phyloP scores from a whole-genome alignment of 1,140 invertebrate species.

The Sycophila sp. region DNA sequence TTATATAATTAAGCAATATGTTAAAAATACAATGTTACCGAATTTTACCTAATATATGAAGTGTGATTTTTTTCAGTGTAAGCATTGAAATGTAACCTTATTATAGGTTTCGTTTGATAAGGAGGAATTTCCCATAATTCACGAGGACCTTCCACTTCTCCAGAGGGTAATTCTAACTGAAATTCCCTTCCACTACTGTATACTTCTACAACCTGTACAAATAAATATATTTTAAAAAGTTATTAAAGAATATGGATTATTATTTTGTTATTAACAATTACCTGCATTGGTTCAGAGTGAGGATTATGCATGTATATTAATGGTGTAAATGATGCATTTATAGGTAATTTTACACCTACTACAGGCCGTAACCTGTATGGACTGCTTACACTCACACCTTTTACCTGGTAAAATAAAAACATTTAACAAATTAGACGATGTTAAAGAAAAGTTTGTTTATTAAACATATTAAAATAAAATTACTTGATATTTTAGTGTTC shows the following conservation, averaged over 20 bases:
- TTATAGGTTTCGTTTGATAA: constrained; percentile 88
- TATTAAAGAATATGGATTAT: constrained; percentile 4
- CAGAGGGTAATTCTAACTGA: constrained; percentile 87
- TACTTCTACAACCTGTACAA: constrained; percentile 80
- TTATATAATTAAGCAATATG: constrained; percentile 26
- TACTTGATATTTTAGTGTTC: constrained; percentile 83
- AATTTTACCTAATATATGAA: constrained; percentile 76
- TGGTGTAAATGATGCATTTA: constrained; percentile 91
- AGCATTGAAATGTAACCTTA: constrained; percentile 85
- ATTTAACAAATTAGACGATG: constrained; percentile 16
- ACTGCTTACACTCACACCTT: constrained; percentile 84
- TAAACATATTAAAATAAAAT: neutral
- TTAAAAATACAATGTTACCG: neutral
- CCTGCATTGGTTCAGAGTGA: constrained; percentile 85
- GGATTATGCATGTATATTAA: constrained; percentile 95
- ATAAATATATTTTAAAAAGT: constrained; percentile 38
- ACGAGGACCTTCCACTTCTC: constrained; percentile 80
- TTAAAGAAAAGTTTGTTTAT: constrained; percentile 3
- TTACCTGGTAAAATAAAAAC: constrained; percentile 70
- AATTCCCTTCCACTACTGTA: constrained; percentile 93
- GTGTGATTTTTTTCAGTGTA: constrained; percentile 81
- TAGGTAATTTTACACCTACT: constrained; percentile 87
- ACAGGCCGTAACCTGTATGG: constrained; percentile 90
- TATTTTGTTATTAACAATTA: constrained; percentile 58
- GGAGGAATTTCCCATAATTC: constrained; percentile 91